A percentile compares a stretch with the other conserved stretches of the same genome.
phyloP scores from a whole-genome alignment of 2,797 vertebrate species.

The Dermochelys coriacea region DNA sequence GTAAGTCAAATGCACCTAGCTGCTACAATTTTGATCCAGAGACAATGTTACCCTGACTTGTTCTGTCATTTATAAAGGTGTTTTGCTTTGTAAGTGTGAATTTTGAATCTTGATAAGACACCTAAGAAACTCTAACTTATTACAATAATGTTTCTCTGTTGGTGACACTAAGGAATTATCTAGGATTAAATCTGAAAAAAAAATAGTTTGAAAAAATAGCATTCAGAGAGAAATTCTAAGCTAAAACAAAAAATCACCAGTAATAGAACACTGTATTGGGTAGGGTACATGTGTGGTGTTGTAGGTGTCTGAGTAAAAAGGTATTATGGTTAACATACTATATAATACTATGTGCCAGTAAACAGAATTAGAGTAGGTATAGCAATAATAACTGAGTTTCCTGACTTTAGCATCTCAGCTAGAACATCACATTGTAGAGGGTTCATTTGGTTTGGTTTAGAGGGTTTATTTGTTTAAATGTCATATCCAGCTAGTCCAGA shows the following conservation, averaged over 20 bases:
- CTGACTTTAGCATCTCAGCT: neutral
- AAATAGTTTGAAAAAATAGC: neutral
- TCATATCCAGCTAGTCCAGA: neutral
- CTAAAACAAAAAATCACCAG: neutral
- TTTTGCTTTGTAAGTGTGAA: constrained; percentile 55
- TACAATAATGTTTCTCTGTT: neutral
- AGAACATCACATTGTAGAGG: neutral
- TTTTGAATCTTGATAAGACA: constrained; percentile 45
- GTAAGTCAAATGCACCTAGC: constrained; percentile 54
- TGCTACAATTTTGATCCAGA: constrained; percentile 43
- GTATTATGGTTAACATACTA: neutral
- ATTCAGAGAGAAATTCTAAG: neutral
- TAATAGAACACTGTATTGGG: neutral
- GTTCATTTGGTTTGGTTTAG: neutral
- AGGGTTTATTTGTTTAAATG: neutral
- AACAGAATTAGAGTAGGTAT: neutral
- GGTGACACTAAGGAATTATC: neutral
- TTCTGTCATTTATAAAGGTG: constrained; percentile 24
- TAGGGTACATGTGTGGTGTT: neutral
- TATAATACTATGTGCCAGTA: neutral
- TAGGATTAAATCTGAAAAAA: constrained; percentile 3
- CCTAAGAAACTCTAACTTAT: neutral
- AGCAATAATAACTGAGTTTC: neutral
- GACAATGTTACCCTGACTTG: neutral
- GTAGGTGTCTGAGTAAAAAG: neutral